Percentiles rank a stretch among this genome's conserved stretches.
Evolutionary conservation across 1,140 invertebrate species (phyloP).

Genomic region (Cylas formicarius): DNA sequence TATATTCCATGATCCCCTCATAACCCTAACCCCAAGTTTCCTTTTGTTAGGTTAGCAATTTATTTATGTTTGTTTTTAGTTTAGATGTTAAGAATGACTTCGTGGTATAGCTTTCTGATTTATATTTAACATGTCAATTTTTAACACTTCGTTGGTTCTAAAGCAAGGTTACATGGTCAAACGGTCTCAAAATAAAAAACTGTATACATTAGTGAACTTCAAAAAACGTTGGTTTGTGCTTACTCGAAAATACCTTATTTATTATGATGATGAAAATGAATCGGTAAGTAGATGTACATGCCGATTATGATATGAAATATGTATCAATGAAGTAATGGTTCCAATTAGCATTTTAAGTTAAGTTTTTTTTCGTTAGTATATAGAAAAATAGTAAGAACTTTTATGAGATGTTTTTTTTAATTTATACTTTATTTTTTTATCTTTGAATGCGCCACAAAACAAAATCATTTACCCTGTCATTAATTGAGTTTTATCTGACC

Average conservation of each 20-base stretch:
- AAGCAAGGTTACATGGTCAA: slow-evolving; percentile 72
- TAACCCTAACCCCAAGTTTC: too few relatives aligned
- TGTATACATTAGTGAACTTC: slow-evolving; percentile 76
- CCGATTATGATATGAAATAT: too few relatives aligned
- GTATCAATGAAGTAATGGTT: not conserved
- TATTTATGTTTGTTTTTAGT: too few relatives aligned
- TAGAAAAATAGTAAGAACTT: not conserved
- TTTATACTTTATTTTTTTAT: not conserved
- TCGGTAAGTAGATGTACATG: slow-evolving; percentile 23
- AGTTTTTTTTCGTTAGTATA: slow-evolving; percentile 1
- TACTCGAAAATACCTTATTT: slow-evolving; percentile 63
- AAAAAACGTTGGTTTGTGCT: slow-evolving; percentile 79
- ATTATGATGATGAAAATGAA: slow-evolving; percentile 69
- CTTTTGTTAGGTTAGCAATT: too few relatives aligned
- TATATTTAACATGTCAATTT: slow-evolving; percentile 20
- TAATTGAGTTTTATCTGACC: too few relatives aligned
- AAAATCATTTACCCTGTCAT: too few relatives aligned
- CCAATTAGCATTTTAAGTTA: not conserved
- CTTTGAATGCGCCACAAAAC: not conserved
- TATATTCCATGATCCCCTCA: too few relatives aligned
- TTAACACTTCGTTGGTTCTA: slow-evolving; percentile 20
- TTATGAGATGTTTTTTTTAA: not conserved
- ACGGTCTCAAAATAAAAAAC: slow-evolving; percentile 78
- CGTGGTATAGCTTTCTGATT: too few relatives aligned
- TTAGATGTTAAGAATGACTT: too few relatives aligned